Evolutionary conservation across 2,113 vertebrate species (phyloP).

Genomic region (Turdus rufiventris): DNA sequence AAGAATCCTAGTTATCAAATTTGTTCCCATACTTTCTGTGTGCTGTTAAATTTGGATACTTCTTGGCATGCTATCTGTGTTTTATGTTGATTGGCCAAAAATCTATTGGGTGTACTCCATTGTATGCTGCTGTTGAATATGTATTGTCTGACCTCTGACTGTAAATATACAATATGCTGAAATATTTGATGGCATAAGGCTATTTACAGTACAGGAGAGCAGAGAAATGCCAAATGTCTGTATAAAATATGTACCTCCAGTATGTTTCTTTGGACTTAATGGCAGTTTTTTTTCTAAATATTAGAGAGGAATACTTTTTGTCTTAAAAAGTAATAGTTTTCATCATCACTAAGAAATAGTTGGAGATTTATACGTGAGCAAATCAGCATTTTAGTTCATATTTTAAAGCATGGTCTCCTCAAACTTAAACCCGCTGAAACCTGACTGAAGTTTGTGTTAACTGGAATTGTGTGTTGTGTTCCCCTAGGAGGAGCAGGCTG

Average conservation of each 20-base stretch:
- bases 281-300: not conserved
- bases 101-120: rapidly evolving
- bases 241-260: not conserved
- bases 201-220: not conserved
- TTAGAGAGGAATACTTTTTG: not conserved
- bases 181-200: not conserved
- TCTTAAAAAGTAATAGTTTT: not conserved
- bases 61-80: not conserved
- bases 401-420: not conserved
- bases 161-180: not conserved
- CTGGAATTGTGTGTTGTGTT: conserved; percentile 35
- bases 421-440: not conserved
- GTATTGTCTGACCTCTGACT: not conserved
- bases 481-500: conserved; percentile 93
- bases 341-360: not conserved
- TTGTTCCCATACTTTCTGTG: not conserved
- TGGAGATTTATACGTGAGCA: not conserved
- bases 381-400: not conserved
- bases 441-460: conserved; percentile 10
- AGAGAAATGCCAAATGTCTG: not conserved
- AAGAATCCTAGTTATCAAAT: not conserved
- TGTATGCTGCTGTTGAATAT: not conserved
- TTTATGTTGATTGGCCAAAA: not conserved
- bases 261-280: not conserved
- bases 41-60: not conserved